Evolutionary conservation across 2,888 invertebrate species (phyloP).

Genomic region (Torymus texanus): DNA sequence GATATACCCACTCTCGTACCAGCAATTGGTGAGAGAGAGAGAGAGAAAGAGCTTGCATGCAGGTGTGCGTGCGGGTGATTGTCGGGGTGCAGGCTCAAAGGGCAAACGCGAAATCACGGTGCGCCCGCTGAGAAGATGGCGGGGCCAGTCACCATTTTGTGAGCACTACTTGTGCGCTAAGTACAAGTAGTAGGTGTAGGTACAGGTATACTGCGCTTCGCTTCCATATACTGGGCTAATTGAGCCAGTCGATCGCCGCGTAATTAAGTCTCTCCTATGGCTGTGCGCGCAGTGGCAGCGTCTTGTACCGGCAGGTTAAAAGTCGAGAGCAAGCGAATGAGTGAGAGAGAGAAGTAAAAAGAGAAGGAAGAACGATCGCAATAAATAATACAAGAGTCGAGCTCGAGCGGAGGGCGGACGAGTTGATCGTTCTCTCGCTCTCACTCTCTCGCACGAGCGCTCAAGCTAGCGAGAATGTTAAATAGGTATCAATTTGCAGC

Average conservation of each 20-base stretch:
- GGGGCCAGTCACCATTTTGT: conserved; percentile 19
- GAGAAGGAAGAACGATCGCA: conserved; percentile 55
- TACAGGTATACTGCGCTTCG: too few relatives aligned
- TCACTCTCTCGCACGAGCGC: conserved; percentile 23
- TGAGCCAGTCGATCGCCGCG: conserved; percentile 49
- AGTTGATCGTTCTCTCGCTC: conserved; percentile 71
- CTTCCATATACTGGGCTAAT: too few relatives aligned
- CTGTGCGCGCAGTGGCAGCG: conserved; percentile 61
- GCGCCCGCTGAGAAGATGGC: too few relatives aligned
- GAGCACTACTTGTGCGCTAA: too few relatives aligned
- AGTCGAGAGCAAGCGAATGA: conserved; percentile 50
- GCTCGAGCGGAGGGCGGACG: conserved; percentile 23
- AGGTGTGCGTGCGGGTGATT: conserved; percentile 58
- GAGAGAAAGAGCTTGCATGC: not conserved
- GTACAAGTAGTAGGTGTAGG: too few relatives aligned
- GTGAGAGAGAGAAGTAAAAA: conserved; percentile 42
- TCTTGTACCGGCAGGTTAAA: conserved; percentile 21
- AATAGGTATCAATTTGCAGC: conserved; percentile 73
- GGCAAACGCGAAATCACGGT: not conserved
- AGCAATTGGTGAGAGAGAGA: not conserved
- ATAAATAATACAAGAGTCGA: conserved; percentile 60
- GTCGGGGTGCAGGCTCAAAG: conserved; percentile 51
- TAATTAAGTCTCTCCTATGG: conserved; percentile 70
- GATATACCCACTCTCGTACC: too few relatives aligned
- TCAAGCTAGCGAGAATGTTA: conserved; percentile 69